Percentiles rank a stretch among this genome's conserved stretches.
Evolutionary conservation across 2,113 vertebrate genomes (phyloP).

Genomic region (Chionis minor): DNA sequence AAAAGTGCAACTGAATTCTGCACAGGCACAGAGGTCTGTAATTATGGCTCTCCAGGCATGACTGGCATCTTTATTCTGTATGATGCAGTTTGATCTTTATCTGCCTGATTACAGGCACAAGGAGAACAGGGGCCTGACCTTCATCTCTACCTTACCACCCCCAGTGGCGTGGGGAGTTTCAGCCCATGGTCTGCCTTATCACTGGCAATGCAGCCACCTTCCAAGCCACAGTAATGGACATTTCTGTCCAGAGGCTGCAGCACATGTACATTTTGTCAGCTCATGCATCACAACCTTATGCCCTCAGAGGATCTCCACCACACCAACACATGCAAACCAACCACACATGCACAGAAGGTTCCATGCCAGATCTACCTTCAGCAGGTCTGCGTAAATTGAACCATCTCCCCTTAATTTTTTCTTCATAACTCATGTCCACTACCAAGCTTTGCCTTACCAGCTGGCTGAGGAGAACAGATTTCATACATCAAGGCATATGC

Average conservation of each 20-base stretch:
- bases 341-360: neutral
- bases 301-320: neutral
- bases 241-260: neutral
- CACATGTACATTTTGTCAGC: neutral
- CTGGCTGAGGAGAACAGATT: neutral
- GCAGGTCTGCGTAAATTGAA: neutral
- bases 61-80: neutral
- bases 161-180: neutral
- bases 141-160: neutral
- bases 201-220: neutral
- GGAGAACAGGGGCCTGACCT: neutral
- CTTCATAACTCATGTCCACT: neutral
- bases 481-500: rapidly evolving
- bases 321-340: neutral
- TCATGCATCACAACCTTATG: neutral
- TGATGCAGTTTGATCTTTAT: constrained; percentile 36
- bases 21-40: neutral
- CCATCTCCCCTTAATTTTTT: neutral
- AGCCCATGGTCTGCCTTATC: neutral
- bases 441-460: neutral
- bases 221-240: neutral
- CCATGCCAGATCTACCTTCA: neutral
- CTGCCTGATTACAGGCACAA: neutral
- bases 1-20: neutral
- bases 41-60: constrained; percentile 15